Conservation (phyloP, 2,888 invertebrate species). For the Sminthurides aquaticus region DNA sequence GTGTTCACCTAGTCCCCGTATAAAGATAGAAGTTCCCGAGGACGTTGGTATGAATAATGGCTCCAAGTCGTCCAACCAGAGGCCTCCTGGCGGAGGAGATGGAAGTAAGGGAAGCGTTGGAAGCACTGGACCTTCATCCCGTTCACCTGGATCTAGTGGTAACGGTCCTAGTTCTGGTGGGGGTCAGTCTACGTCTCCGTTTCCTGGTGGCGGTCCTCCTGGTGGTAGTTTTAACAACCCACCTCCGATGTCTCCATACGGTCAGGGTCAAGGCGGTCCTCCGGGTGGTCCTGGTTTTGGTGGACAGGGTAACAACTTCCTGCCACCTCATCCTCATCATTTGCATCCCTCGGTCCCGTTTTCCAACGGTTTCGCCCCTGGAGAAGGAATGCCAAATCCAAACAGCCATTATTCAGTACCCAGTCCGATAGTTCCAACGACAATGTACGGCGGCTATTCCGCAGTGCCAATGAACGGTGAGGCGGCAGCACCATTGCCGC, state of each 20-base stretch:
- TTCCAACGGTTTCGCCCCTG: constrained; percentile 30
- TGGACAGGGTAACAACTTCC: constrained; percentile 17
- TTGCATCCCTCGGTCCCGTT: constrained; percentile 28
- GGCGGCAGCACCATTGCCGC: constrained; percentile 21
- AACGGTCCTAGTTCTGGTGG: background rate
- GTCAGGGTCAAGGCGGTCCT: background rate
- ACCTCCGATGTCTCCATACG: constrained; percentile 4
- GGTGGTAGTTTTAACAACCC: no score
- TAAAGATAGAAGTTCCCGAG: constrained; percentile 11
- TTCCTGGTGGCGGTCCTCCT: no score
- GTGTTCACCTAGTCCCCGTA: constrained; percentile 35
- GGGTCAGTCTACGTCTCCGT: background rate
- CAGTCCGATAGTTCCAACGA: constrained; percentile 26
- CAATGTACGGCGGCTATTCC: constrained; percentile 25
- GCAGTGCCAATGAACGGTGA: constrained; percentile 17
- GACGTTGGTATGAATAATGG: constrained; percentile 10
- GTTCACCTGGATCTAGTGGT: background rate
- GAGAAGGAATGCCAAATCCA: constrained; percentile 22
- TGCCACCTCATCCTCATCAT: constrained; percentile 5
- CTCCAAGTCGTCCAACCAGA: constrained; percentile 5
- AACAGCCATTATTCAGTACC: constrained; percentile 17
- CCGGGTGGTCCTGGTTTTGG: background rate
- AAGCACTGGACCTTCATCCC: constrained; percentile 45
- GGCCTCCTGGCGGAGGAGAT: background rate
- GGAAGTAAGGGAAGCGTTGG: constrained; percentile 16